A percentile compares a stretch with the other conserved stretches of the same genome.
phyloP scores from a whole-genome alignment of 2,113 vertebrate species.

The Gobio gobio region DNA sequence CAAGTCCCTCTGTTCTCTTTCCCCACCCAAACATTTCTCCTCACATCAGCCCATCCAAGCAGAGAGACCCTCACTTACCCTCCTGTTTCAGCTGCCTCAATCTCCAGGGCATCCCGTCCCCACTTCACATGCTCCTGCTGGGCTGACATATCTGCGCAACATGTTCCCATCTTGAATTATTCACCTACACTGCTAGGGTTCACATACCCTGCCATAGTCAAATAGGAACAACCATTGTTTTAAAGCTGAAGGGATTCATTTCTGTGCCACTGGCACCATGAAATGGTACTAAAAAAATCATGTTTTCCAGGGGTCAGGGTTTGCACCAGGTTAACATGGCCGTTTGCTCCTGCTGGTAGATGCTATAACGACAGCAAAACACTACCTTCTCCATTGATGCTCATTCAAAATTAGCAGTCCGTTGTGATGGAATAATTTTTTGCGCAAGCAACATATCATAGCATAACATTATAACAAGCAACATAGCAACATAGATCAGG shows the following conservation, averaged over 20 bases:
- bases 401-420: neutral
- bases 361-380: neutral
- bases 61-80: constrained; percentile 57
- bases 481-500: neutral
- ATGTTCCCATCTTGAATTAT: constrained; percentile 69
- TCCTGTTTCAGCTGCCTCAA: constrained; percentile 37
- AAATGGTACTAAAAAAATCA: constrained; percentile 11
- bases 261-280: neutral
- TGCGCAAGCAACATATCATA: neutral
- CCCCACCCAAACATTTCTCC: constrained; percentile 80
- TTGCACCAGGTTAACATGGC: neutral
- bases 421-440: neutral
- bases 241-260: constrained; percentile 28
- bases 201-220: constrained; percentile 14
- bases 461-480: too few species aligned
- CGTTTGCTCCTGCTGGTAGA: neutral
- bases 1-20: constrained; percentile 56
- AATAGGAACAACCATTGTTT: constrained; percentile 19
- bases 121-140: constrained; percentile 65
- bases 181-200: constrained; percentile 52
- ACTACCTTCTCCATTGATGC: neutral
- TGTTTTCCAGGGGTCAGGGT: neutral
- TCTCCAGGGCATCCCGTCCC: constrained; percentile 50
- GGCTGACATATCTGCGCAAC: constrained; percentile 50
- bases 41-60: constrained; percentile 71